Conservation (phyloP, 2,113 vertebrate species). For the Sinocyclocheilus maitianheensis region DNA sequence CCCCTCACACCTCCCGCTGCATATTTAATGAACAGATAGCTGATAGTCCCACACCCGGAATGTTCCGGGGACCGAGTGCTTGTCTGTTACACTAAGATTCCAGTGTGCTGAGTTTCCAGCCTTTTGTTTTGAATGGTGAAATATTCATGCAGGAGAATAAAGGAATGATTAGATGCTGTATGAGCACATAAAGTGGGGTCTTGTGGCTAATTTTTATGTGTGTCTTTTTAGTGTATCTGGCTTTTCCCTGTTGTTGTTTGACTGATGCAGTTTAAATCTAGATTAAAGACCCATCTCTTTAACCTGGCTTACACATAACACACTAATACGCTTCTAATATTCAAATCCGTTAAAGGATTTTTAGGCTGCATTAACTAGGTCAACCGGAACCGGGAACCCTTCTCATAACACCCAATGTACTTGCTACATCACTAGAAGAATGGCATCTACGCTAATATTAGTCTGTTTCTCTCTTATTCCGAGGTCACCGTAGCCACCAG, state of each 20-base stretch:
- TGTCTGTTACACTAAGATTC: constrained; percentile 29
- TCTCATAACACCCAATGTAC: too few relatives aligned
- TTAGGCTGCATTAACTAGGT: too few relatives aligned
- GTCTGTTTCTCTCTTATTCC: too few relatives aligned
- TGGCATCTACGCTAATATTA: too few relatives aligned
- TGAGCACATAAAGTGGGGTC: not conserved
- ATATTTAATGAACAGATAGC: constrained; percentile 70
- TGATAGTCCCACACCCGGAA: constrained; percentile 64
- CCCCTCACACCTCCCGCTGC: constrained; percentile 55
- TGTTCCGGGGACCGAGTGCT: constrained; percentile 56
- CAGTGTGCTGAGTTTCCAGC: constrained; percentile 3
- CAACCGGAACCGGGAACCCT: too few relatives aligned
- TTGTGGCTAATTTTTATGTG: not conserved
- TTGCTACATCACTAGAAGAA: too few relatives aligned
- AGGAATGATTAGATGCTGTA: constrained; percentile 28
- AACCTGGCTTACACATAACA: too few relatives aligned
- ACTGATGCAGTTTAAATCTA: too few relatives aligned
- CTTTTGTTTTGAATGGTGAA: constrained; percentile 51
- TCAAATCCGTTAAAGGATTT: too few relatives aligned
- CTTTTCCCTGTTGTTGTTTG: not conserved
- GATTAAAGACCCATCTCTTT: too few relatives aligned
- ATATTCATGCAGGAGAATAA: constrained; percentile 36
- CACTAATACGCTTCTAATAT: too few relatives aligned
- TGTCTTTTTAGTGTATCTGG: not conserved
- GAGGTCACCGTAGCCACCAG: too few relatives aligned